phyloP scores from a whole-genome alignment of 2,888 invertebrate genomes.

The Athrips mouffetella region DNA sequence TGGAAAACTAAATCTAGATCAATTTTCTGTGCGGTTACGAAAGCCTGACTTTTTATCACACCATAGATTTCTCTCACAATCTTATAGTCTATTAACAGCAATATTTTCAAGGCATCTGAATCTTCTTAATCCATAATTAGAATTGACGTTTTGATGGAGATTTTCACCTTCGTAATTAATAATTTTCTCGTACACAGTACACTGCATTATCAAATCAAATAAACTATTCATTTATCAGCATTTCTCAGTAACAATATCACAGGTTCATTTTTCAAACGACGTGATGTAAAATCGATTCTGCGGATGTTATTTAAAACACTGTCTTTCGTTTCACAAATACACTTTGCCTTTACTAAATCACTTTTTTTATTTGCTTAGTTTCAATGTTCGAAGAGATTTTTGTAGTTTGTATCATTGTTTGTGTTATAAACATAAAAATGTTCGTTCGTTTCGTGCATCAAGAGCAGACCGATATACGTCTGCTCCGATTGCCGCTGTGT shows the following conservation, averaged over 20 bases:
- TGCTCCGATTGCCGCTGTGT: too few species aligned
- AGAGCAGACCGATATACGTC: too few species aligned
- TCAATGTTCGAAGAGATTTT: too few species aligned
- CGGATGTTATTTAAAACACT: constrained; percentile 5
- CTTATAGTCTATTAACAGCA: constrained; percentile 1
- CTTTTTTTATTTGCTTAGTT: too few species aligned
- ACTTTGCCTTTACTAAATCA: not conserved
- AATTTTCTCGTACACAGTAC: too few species aligned
- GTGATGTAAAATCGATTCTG: constrained; percentile 5
- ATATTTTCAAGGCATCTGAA: not conserved
- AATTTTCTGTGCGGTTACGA: not conserved
- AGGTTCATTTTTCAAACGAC: not conserved
- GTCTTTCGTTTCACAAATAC: not conserved
- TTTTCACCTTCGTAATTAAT: too few species aligned
- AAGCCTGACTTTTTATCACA: constrained; percentile 12
- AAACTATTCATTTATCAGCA: not conserved
- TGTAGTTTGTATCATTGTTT: too few species aligned
- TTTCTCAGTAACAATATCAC: not conserved
- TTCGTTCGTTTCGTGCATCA: too few species aligned
- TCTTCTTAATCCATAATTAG: too few species aligned
- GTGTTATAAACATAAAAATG: too few species aligned
- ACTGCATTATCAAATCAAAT: not conserved
- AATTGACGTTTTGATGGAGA: too few species aligned
- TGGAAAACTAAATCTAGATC: not conserved
- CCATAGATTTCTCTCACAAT: not conserved